A percentile compares a stretch with the other conserved stretches of the same genome.
Conservation (phyloP, 2,888 invertebrate genomes). For the Tiphia femorata region DNA sequence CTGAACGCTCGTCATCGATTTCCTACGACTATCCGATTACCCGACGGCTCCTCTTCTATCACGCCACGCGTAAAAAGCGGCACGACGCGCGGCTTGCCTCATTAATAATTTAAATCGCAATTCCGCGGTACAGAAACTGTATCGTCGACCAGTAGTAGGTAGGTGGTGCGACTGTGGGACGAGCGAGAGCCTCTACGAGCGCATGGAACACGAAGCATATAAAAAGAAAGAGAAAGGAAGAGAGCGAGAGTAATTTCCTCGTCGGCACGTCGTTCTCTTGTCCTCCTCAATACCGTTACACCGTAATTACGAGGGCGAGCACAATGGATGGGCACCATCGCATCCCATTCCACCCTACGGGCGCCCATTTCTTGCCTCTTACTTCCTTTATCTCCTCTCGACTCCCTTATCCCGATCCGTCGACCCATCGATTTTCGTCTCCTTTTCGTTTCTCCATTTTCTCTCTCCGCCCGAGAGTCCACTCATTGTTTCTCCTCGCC, state of each 20-base stretch:
- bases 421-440: background rate
- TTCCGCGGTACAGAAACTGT: constrained; percentile 19
- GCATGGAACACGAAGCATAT: too few species aligned
- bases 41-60: constrained; percentile 10
- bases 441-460: background rate
- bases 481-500: background rate
- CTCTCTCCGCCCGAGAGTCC: background rate
- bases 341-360: too few species aligned
- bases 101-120: constrained; percentile 25
- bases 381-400: background rate
- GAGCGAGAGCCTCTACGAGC: too few species aligned
- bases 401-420: background rate
- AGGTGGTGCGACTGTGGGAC: too few species aligned
- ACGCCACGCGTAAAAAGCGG: constrained; percentile 13
- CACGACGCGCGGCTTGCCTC: constrained; percentile 10
- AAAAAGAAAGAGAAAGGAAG: too few species aligned
- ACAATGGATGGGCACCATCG: too few species aligned
- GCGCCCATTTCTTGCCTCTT: constrained; percentile 5
- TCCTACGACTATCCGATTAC: constrained; percentile 32
- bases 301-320: constrained; percentile 35
- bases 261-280: too few species aligned
- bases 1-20: constrained; percentile 32
- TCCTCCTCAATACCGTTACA: too few species aligned
- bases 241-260: too few species aligned
- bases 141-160: background rate